Conservation (phyloP, 2,113 vertebrate species). For the Sapayoa aenigma region DNA sequence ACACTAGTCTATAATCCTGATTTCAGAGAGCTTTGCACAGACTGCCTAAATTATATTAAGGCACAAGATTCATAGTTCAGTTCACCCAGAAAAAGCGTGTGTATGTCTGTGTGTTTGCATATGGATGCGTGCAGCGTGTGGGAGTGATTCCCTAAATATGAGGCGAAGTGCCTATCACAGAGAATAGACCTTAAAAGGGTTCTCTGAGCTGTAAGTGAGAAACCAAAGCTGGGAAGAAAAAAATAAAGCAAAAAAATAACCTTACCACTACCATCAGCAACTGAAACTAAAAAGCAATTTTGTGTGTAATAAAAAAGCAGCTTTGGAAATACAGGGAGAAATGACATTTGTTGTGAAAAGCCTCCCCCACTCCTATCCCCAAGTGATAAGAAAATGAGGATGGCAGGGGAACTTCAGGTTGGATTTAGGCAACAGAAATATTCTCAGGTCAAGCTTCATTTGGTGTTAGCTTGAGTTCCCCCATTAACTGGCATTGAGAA, state of each 20-base stretch:
- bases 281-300: constrained; percentile 36
- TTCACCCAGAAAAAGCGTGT: background rate
- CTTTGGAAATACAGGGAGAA: constrained; percentile 19
- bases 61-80: background rate
- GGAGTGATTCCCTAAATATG: constrained; percentile 52
- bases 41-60: background rate
- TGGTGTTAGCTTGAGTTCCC: background rate
- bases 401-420: background rate
- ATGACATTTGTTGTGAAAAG: constrained; percentile 31
- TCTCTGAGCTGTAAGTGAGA: constrained; percentile 58
- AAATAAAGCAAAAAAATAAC: background rate
- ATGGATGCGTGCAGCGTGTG: background rate
- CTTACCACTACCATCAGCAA: background rate
- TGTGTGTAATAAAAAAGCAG: background rate
- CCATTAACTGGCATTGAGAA: background rate
- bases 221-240: constrained; percentile 16
- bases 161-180: constrained; percentile 19
- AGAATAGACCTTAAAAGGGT: constrained; percentile 49
- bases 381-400: constrained; percentile 6
- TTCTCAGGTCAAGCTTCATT: constrained; percentile 8
- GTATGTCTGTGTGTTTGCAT: background rate
- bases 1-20: background rate
- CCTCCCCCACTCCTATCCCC: background rate
- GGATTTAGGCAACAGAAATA: background rate
- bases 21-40: background rate